Base-by-base conservation (phyloP, 2,113 vertebrate species). In the Atractosteus spatula region DNA sequence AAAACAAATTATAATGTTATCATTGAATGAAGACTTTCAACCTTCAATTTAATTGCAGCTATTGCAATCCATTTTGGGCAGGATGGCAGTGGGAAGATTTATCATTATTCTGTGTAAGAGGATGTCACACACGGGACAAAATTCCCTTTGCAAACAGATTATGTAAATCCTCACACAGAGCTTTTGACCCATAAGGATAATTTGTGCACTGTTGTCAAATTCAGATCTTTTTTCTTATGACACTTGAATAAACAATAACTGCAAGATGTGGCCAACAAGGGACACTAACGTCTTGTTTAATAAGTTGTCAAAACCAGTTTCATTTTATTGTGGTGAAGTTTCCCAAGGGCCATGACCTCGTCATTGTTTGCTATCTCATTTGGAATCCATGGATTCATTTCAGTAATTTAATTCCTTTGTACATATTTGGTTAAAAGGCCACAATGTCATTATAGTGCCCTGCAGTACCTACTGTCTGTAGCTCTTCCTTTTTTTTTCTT, bases 241-340 rank as follows among this genome's bases (percentile, higher is more conserved):
- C 73, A 73, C 71, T 51, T 81, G 77, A 62, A 80, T 81, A 80
- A 87, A 88, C 82, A 88, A 86, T 79, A 85, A 86, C 77, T 0
- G 66, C 7, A 29, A 78, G 70, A 80, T 62, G 82, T 5, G 12
- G 57, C 14, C 57, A 59, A 59, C 57, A 59, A 13, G 57, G 5
- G 57, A 59, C 5, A 16, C 74, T 1, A 69, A 81, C 85, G 77
- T 86, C 85, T 88, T 67, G 78, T 84, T 83, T 87, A 89, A 90
- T 82, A 90, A 88, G 81, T 82, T 42, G 51, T 85, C 79, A 4
- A 16, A 3, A 11, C 29, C 85, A 82, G 87, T 88, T 76, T 80
- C 86, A 80, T 85, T 88, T 84, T 85, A 89, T 87, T 79, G 80
- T 80, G 81, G 75, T 80, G 77, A 81, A 74, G 7, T 73, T 82